Percentiles rank a stretch among this genome's conserved stretches.
These are phyloP conservation scores for Notolabrus celidotus DNA, from an alignment of 2,797 vertebrate species.

Conservation along the genomic window DNA sequence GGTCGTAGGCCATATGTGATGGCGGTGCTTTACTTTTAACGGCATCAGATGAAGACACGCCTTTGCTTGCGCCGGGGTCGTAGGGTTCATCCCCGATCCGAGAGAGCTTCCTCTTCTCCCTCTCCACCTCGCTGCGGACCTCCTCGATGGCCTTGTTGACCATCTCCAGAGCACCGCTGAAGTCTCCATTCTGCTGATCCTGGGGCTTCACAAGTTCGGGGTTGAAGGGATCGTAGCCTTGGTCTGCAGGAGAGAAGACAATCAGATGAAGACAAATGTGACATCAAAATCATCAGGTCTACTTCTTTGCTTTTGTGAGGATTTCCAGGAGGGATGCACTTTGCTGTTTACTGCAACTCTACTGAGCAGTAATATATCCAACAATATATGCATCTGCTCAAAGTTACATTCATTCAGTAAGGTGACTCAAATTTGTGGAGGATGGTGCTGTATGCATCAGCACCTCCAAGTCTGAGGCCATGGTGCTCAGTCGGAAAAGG, in stretches of 20 bases:
- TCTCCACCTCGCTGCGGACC: conserved; percentile 92
- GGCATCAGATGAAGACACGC: conserved; percentile 55
- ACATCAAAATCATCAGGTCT: no score
- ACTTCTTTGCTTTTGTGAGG: no score
- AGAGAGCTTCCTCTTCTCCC: conserved; percentile 91
- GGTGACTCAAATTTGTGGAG: no score
- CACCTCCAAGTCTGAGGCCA: no score
- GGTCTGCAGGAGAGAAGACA: conserved; percentile 78
- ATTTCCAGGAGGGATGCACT: no score
- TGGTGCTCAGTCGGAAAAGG: no score
- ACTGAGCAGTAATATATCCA: no score
- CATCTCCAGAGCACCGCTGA: conserved; percentile 88
- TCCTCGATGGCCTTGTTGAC: conserved; percentile 97
- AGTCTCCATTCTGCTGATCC: conserved; percentile 81
- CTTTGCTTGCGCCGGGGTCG: conserved; percentile 82
- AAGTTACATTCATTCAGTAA: no score
- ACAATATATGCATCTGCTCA: no score
- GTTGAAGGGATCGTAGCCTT: conserved; percentile 94
- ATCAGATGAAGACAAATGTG: not conserved
- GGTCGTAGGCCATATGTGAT: conserved; percentile 86
- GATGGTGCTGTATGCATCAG: no score
- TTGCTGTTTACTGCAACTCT: no score
- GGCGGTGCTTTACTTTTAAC: conserved; percentile 69
- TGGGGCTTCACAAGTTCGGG: conserved; percentile 88
- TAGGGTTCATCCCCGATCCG: conserved; percentile 87